Evolutionary conservation across 2,888 invertebrate species (phyloP).

Genomic region (Thyatira batis): DNA sequence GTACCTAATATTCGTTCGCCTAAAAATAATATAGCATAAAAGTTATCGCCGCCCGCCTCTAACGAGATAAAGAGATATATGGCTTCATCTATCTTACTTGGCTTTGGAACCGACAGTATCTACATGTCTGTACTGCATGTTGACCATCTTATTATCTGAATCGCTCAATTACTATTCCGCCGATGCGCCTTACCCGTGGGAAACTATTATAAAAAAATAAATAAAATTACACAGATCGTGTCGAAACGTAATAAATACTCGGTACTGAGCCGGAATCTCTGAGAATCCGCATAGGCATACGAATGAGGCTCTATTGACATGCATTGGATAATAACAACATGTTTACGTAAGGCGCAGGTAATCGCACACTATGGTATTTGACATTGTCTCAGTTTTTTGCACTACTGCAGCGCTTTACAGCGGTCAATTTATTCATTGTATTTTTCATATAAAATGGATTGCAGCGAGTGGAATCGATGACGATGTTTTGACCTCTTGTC

Average conservation of each 20-base stretch:
- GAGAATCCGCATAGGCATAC: constrained; percentile 60
- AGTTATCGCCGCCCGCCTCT: background rate
- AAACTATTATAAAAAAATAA: constrained; percentile 59
- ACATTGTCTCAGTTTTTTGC: constrained; percentile 24
- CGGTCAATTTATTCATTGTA: background rate
- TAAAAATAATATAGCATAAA: background rate
- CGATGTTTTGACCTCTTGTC: constrained; percentile 20
- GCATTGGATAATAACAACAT: constrained; percentile 36
- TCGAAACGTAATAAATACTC: constrained; percentile 59
- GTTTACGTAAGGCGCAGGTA: constrained; percentile 33
- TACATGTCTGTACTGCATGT: background rate
- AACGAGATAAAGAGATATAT: background rate
- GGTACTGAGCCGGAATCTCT: constrained; percentile 68
- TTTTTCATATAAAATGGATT: constrained; percentile 6
- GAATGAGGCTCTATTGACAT: constrained; percentile 40
- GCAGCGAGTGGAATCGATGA: constrained; percentile 16
- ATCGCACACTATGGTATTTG: constrained; percentile 26
- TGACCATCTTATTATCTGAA: constrained; percentile 37
- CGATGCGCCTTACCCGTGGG: constrained; percentile 68
- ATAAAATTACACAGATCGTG: constrained; percentile 54
- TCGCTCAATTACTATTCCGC: constrained; percentile 54
- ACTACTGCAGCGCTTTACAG: constrained; percentile 2
- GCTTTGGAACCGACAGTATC: background rate
- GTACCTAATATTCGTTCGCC: background rate
- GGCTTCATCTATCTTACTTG: background rate